A percentile compares a stretch with the other conserved stretches of the same genome.
Evolutionary conservation across 2,797 vertebrate genomes (phyloP).

Genomic region (Xenentodon cancila): DNA sequence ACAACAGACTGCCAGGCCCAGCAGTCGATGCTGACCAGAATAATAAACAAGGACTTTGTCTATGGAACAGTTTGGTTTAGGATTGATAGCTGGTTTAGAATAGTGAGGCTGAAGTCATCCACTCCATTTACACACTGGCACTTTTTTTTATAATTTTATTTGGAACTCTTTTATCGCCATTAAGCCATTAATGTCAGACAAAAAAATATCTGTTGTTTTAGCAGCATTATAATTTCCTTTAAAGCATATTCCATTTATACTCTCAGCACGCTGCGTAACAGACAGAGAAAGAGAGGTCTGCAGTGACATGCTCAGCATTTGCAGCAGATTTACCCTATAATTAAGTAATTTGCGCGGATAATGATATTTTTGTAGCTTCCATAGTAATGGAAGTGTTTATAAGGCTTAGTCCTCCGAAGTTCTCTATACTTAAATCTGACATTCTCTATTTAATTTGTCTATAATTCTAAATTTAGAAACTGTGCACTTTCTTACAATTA

Average conservation of each 20-base stretch:
- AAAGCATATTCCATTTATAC: slow-evolving; percentile 26
- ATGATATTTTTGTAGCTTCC: slow-evolving; percentile 58
- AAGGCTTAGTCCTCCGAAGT: slow-evolving; percentile 28
- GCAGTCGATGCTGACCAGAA: slow-evolving; percentile 60
- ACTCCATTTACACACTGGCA: slow-evolving; percentile 53
- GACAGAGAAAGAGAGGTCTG: slow-evolving; percentile 13
- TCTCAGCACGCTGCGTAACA: slow-evolving; percentile 24
- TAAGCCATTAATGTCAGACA: slow-evolving; percentile 53
- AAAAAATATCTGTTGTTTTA: slow-evolving; percentile 55
- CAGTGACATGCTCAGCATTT: slow-evolving; percentile 46
- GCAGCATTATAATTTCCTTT: slow-evolving; percentile 33
- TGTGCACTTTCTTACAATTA: neutral
- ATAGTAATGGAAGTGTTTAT: slow-evolving; percentile 47
- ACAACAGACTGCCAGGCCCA: slow-evolving; percentile 52
- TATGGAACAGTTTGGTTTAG: slow-evolving; percentile 53
- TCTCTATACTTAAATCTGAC: slow-evolving; percentile 37
- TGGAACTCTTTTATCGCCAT: slow-evolving; percentile 55
- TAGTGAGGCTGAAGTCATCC: slow-evolving; percentile 54
- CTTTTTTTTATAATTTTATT: slow-evolving; percentile 66
- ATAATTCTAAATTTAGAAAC: neutral
- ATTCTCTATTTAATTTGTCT: slow-evolving; percentile 26
- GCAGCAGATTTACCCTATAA: slow-evolving; percentile 55
- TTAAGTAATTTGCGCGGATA: slow-evolving; percentile 67
- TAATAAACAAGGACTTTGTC: slow-evolving; percentile 72
- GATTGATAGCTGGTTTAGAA: slow-evolving; percentile 65